Evolutionary conservation across 2,113 vertebrate species (phyloP).

Genomic region (Mola mola): DNA sequence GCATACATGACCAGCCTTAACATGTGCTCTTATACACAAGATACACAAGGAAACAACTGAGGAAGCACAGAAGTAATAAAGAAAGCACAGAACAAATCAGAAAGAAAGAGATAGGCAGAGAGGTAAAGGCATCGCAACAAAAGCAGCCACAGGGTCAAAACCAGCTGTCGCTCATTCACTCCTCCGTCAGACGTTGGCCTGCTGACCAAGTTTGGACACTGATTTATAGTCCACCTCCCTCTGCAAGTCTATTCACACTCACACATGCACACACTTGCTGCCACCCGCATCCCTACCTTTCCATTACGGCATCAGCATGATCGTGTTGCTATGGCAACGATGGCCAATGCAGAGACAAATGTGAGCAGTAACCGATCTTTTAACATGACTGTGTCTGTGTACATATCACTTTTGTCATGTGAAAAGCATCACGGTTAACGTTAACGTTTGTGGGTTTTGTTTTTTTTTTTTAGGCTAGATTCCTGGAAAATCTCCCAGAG

Average conservation of each 20-base stretch:
- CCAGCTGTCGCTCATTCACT: slow-evolving; percentile 40
- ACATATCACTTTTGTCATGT: slow-evolving; percentile 20
- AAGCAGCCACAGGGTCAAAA: not conserved
- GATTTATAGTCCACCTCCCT: slow-evolving; percentile 59
- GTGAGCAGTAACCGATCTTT: slow-evolving; percentile 47
- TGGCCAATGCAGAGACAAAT: slow-evolving; percentile 45
- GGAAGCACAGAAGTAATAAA: not conserved
- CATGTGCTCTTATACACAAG: slow-evolving; percentile 10
- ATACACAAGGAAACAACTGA: too few relatives aligned
- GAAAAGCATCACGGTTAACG: slow-evolving; percentile 6
- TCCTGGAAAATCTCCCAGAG: not conserved
- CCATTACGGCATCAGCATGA: slow-evolving; percentile 37
- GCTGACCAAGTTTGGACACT: slow-evolving; percentile 38
- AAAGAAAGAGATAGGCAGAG: too few relatives aligned
- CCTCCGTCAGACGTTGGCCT: slow-evolving; percentile 19
- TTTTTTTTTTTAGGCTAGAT: too few relatives aligned
- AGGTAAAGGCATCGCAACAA: not conserved
- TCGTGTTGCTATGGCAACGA: slow-evolving; percentile 66
- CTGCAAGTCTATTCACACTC: slow-evolving; percentile 1
- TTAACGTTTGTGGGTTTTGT: too few relatives aligned
- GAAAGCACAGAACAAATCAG: too few relatives aligned
- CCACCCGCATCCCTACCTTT: not conserved
- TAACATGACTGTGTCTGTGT: slow-evolving; percentile 11
- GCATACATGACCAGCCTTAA: slow-evolving; percentile 19
- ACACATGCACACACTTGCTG: too few relatives aligned